Evolutionary conservation across 2,888 invertebrate genomes (phyloP), one percentile per base, ranked within the genome.

Genomic region (Calliopum simillimum): DNA sequence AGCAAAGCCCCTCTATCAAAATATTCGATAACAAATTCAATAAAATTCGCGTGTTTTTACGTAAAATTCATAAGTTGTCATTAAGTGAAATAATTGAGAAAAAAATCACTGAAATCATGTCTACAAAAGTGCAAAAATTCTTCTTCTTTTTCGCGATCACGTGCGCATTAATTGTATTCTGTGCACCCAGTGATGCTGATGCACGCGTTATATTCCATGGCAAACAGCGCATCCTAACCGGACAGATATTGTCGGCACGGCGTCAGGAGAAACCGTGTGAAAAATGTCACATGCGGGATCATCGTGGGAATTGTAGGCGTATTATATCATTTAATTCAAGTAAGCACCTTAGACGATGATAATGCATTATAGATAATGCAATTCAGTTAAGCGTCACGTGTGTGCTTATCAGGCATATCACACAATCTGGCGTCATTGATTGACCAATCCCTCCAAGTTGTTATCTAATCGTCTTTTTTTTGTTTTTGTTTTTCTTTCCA

Each of bases 271-370:
- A 81, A 51, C 80, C 82, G 12, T 84, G 84, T 49, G 79, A 78
- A 21, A 79, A 79, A 76, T 84, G 84, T 68, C 81, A 82, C 49
- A 83, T 82, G 79, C 76, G 82, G 16, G 84, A 84, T 74, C 84
- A 84, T 76, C 82, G 84, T 4, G 84, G 83, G 13, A 75, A 78
- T 23, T 84, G 84, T 70, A 78, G 84, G 1, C 82, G 84, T 64
- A 77, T 81, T 43, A 76, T 83, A 67, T 74, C 79, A 6, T 83
- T 80, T 68, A 81, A 79, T 75, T 70, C 78, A 71, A 81, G 84
- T 83, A 70, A 71, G 71, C 70, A 62, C 68, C n/a, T n/a, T n/a
- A n/a, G 44, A 53, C 25, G 21, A 64, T 19, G 16, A 51, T 41
- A 25, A 53, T 11, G 21, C 25, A 64, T 1, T 33, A 19, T 25